A percentile compares a stretch with the other conserved stretches of the same genome.
These are phyloP conservation scores for Apis florea DNA, from an alignment of 1,140 invertebrate genomes.

Conservation along the genomic window DNA sequence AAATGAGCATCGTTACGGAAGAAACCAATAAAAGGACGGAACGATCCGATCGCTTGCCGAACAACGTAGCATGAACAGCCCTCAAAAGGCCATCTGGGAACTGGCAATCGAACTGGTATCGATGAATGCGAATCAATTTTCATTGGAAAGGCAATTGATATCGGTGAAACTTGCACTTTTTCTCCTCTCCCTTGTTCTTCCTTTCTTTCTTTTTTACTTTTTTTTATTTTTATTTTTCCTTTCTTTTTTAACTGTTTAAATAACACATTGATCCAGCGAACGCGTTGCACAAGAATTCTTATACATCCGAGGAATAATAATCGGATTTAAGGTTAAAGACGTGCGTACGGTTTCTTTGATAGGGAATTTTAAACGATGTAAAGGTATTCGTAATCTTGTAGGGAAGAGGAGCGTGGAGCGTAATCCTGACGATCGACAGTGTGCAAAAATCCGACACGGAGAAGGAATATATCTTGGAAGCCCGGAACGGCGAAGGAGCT, in stretches of 20 bases:
- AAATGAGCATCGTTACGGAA: neutral
- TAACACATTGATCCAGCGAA: no score
- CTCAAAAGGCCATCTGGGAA: neutral
- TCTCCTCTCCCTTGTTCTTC: neutral
- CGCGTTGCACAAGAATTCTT: no score
- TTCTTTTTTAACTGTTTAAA: no score
- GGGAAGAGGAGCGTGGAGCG: constrained; percentile 85
- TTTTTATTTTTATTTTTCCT: no score
- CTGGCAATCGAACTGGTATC: constrained; percentile 13
- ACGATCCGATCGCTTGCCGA: no score
- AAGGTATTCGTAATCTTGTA: constrained; percentile 52
- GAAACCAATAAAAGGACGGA: constrained; percentile 47
- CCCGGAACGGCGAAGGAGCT: constrained; percentile 84
- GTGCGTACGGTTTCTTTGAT: neutral
- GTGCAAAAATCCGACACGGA: constrained; percentile 89
- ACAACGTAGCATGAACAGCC: constrained; percentile 9
- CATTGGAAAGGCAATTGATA: constrained; percentile 52
- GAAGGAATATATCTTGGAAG: constrained; percentile 84
- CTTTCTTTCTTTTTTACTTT: no score
- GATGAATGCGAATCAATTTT: constrained; percentile 49
- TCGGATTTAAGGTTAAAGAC: neutral
- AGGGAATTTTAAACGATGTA: neutral
- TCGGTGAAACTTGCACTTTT: constrained; percentile 18
- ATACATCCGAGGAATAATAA: neutral
- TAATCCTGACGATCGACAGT: constrained; percentile 83